Conservation (phyloP, 2,888 invertebrate genomes). For the Athripsodes cinereus region DNA sequence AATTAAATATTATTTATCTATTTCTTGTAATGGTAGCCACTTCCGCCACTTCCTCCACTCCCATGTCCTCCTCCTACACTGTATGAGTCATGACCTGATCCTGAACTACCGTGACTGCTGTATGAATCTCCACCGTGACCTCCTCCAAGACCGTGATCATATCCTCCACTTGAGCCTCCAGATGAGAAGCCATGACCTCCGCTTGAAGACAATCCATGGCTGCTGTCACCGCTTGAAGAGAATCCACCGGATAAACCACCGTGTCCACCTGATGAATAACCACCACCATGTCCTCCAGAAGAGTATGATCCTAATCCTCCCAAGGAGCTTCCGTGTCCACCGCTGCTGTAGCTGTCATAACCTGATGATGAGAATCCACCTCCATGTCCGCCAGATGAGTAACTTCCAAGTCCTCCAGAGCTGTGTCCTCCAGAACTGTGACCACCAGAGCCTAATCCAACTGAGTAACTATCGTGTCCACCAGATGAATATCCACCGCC, state of each 20-base stretch:
- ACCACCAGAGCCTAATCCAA: conserved; percentile 18
- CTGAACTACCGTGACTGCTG: conserved; percentile 14
- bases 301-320: conserved; percentile 4
- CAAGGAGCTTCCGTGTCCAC: conserved; percentile 5
- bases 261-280: conserved; percentile 13
- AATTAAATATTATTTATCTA: background rate
- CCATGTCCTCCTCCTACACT: conserved; percentile 17
- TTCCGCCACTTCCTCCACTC: conserved; percentile 7
- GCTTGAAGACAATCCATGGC: conserved; percentile 19
- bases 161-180: conserved; percentile 11
- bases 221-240: conserved; percentile 7
- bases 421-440: conserved; percentile 3
- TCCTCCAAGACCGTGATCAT: conserved; percentile 16
- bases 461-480: conserved; percentile 13
- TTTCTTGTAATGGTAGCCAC: conserved; percentile 21
- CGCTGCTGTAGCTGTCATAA: conserved; percentile 12
- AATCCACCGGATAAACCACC: conserved; percentile 9
- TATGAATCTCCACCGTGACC: conserved; percentile 19
- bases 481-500: conserved; percentile 17
- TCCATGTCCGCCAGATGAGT: conserved; percentile 10
- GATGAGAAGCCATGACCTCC: conserved; percentile 19
- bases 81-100: conserved; percentile 18
- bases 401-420: conserved; percentile 10
- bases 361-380: conserved; percentile 11
- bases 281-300: conserved; percentile 4